Conservation (phyloP, 2,888 invertebrate species). For the Clitarchus hookeri region DNA sequence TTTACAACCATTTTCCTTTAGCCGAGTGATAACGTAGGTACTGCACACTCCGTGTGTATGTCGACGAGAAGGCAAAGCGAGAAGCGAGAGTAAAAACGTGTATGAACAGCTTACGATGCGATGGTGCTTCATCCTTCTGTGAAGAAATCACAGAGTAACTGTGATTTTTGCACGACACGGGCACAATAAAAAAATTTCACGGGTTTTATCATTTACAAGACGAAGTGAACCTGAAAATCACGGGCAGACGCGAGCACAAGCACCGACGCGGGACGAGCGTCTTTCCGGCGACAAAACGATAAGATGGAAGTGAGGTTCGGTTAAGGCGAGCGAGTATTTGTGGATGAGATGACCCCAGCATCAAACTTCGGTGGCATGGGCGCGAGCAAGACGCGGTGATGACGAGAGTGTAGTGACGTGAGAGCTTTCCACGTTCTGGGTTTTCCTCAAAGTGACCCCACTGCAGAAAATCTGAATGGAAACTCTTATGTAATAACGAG, state of each 20-base stretch:
- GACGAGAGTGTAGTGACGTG: not conserved
- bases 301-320: not conserved
- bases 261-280: not conserved
- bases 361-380: not conserved
- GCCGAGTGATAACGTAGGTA: not conserved
- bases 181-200: not conserved
- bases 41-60: not conserved
- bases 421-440: not conserved
- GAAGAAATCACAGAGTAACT: conserved; percentile 28
- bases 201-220: not conserved
- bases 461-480: not conserved
- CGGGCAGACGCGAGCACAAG: not conserved
- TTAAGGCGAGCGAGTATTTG: not conserved
- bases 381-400: not conserved
- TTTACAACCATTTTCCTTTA: not conserved
- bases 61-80: conserved; percentile 10
- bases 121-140: conserved; percentile 22
- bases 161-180: not conserved
- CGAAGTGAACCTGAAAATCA: not conserved
- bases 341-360: not conserved
- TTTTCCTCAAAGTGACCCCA: not conserved
- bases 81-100: not conserved
- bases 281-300: not conserved
- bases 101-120: conserved; percentile 12
- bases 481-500: not conserved